Percentiles rank a stretch among this genome's conserved stretches.
phyloP scores from a whole-genome alignment of 2,113 vertebrate genomes.

The Trochalopteron elliotii region DNA sequence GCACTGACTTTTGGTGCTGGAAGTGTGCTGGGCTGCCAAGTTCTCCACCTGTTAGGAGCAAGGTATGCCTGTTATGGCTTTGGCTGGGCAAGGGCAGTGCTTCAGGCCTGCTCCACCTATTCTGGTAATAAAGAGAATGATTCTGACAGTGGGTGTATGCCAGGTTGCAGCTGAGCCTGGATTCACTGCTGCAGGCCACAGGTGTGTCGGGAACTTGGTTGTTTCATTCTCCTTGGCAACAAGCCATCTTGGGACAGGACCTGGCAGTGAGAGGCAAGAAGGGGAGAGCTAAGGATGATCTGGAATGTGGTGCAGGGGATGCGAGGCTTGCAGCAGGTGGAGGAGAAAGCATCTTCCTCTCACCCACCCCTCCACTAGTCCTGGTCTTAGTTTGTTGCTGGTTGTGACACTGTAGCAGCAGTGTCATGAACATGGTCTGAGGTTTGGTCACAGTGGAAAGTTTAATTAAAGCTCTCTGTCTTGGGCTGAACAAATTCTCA shows the following conservation, averaged over 20 bases:
- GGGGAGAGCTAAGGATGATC: fast-evolving
- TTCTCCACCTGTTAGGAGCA: neutral
- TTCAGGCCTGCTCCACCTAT: neutral
- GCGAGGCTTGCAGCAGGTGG: neutral
- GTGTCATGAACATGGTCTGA: neutral
- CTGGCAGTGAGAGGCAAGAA: fast-evolving
- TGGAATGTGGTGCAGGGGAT: neutral
- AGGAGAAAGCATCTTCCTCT: neutral
- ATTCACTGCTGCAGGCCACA: neutral
- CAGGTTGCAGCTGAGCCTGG: neutral
- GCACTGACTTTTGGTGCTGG: neutral
- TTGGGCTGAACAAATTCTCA: neutral
- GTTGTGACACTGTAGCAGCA: neutral
- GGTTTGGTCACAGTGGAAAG: neutral
- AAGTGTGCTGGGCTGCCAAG: neutral
- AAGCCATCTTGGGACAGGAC: neutral
- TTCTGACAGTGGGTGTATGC: neutral
- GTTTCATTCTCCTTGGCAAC: neutral
- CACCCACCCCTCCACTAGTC: fast-evolving
- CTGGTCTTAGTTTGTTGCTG: neutral
- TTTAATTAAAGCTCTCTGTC: neutral
- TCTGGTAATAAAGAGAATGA: neutral
- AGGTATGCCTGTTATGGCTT: neutral
- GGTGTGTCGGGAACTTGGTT: neutral
- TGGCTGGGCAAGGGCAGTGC: neutral